These are phyloP conservation scores for Pangasius larnaudii DNA, from an alignment of 2,797 vertebrate genomes.

Conservation along the genomic window DNA sequence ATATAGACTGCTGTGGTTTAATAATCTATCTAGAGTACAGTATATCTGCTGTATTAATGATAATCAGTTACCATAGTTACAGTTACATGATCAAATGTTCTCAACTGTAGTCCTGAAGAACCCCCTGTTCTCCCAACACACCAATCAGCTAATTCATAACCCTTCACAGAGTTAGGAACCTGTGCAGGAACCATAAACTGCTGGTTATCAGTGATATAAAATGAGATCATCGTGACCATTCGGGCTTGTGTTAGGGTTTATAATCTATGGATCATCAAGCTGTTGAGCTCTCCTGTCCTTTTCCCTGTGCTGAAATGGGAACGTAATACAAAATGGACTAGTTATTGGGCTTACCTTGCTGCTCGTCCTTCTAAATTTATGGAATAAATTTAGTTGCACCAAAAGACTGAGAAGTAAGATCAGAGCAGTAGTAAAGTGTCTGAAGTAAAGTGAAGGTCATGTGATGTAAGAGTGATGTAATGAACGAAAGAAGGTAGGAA, in stretches of 20 bases:
- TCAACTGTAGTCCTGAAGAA: neutral
- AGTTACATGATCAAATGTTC: neutral
- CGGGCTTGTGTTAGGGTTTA: neutral
- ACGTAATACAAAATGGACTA: too few relatives aligned
- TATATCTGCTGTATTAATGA: neutral
- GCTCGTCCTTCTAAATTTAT: neutral
- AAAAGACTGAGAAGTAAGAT: neutral
- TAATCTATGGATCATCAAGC: neutral
- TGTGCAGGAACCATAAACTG: neutral
- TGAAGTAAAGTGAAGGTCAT: neutral
- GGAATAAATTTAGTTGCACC: neutral
- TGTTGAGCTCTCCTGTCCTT: neutral
- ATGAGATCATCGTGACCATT: neutral
- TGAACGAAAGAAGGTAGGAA: neutral
- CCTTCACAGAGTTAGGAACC: neutral
- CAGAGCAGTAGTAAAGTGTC: too few relatives aligned
- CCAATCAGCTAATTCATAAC: neutral
- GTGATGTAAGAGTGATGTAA: neutral
- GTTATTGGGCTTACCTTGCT: neutral
- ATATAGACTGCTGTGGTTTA: too few relatives aligned
- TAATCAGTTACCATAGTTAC: neutral
- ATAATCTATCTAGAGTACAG: too few relatives aligned
- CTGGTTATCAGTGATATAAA: neutral
- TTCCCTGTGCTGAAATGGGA: neutral
- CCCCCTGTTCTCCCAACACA: neutral